These are phyloP conservation scores for human (Homo sapiens) DNA, from an alignment of 2,113 vertebrate genomes.

Conservation along the genomic window DNA sequence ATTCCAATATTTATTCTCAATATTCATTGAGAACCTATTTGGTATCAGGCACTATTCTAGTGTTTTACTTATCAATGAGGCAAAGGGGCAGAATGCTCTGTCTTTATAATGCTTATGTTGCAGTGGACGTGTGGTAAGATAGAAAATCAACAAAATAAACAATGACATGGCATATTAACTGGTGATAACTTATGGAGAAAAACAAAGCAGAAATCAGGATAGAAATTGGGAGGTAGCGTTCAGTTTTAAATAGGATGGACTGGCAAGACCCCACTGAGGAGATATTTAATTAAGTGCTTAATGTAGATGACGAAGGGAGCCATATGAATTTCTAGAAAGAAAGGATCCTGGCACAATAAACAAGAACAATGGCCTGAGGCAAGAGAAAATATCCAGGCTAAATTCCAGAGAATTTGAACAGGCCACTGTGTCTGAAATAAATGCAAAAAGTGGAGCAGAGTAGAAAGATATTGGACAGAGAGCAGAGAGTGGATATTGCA, in stretches of 20 bases:
- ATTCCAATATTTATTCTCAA: background rate
- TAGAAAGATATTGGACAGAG: background rate
- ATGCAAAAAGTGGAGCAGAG: background rate
- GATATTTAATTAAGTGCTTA: background rate
- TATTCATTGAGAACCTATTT: background rate
- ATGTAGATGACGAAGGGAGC: rapidly evolving
- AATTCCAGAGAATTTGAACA: background rate
- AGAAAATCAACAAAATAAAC: background rate
- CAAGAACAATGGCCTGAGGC: background rate
- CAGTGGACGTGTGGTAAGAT: background rate
- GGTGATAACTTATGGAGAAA: background rate
- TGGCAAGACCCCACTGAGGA: background rate
- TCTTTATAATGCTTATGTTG: background rate
- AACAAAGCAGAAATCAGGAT: background rate
- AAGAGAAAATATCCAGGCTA: background rate
- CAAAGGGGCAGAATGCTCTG: background rate
- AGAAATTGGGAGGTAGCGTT: background rate
- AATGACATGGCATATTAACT: background rate
- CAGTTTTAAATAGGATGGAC: background rate
- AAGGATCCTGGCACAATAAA: background rate
- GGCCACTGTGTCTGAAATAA: background rate
- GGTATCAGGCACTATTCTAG: background rate
- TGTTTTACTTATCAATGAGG: background rate
- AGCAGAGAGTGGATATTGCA: no score
- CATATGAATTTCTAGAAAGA: background rate